Evolutionary conservation across 2,113 vertebrate genomes (phyloP), one percentile per base, ranked within the genome.

Genomic region (Pseudonaja textilis): DNA sequence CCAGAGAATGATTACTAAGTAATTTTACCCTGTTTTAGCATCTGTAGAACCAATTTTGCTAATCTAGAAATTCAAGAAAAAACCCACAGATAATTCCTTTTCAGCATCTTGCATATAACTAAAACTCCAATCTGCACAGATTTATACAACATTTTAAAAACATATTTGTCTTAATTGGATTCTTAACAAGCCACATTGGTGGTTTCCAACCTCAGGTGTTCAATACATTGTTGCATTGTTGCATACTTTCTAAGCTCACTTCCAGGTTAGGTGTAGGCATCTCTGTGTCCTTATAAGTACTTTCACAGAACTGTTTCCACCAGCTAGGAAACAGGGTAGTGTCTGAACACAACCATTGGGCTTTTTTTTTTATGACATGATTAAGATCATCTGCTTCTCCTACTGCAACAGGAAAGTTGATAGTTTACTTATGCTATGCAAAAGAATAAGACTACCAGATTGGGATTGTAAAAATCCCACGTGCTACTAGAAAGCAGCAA

Each of bases 1-100:
- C 34, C 74, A 81, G 74, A 89, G 47, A 34, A 92, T 26, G 9
- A 92, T 86, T 93, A 26, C 88, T 64, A 81, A 90, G 74, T 86
- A 74, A 86, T 61, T 81, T 81, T 20, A 25, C 85, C 16, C 74
- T 25, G 0, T 91, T 91, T 91, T 29, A 34, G 10, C 55, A 29
- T 85, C 55, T 61, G 11, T 26, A 47, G 25, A 90, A 47, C n/a
- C 42, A 90, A 18, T 61, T 22, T 45, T 90, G 92, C 55, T 47
- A 52, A 59, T 92, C 52, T 29, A 25, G 45, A 92, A 42, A 22
- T n/a, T 56, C 81, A 85, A 89, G n/a, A 20, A 20, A 81, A 85
- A 85, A 29, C 23, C 14, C 88, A 89, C 26, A 23, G 29, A 39
- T 61, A 23, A 61, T 90, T 90, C n/a, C 52, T 45, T 86, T 86